A percentile compares a stretch with the other conserved stretches of the same genome.
Evolutionary conservation across 2,113 vertebrate genomes (phyloP).

Genomic region (Gnathonemus echidnorhynchus): DNA sequence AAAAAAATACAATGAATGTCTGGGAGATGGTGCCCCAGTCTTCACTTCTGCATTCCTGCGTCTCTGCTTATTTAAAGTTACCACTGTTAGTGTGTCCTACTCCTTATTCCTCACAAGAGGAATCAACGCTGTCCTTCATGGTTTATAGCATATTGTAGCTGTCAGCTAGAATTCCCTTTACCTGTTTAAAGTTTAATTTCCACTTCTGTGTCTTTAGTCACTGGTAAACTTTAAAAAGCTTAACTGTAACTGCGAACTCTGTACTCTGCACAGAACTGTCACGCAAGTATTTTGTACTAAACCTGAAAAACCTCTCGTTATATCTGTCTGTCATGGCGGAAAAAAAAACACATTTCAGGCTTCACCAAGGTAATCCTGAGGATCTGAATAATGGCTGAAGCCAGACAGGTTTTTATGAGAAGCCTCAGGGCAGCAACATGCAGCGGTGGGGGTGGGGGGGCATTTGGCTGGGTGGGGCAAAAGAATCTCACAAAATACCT

Average conservation of each 20-base stretch:
- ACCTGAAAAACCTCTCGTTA: not conserved
- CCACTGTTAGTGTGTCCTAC: not conserved
- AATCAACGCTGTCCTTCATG: not conserved
- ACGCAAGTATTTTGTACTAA: not conserved
- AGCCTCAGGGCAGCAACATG: not conserved
- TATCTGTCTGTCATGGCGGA: not conserved
- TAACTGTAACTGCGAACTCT: not conserved
- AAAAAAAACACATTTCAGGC: not conserved
- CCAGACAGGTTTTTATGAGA: not conserved
- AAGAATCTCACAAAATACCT: not conserved
- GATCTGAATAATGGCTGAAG: not conserved
- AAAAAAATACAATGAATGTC: not conserved
- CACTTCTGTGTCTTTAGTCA: not conserved
- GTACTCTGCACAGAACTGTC: not conserved
- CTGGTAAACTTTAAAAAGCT: not conserved
- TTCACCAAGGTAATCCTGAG: not conserved
- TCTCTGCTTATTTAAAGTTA: not conserved
- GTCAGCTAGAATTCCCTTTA: not conserved
- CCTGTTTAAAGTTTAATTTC: not conserved
- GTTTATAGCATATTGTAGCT: not conserved
- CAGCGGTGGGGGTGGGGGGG: not conserved
- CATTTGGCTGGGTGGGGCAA: not conserved
- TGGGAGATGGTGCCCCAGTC: not conserved
- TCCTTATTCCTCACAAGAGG: not conserved
- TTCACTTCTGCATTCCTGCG: not conserved